phyloP scores from a whole-genome alignment of 2,113 vertebrate genomes.

The Narcine bancroftii region DNA sequence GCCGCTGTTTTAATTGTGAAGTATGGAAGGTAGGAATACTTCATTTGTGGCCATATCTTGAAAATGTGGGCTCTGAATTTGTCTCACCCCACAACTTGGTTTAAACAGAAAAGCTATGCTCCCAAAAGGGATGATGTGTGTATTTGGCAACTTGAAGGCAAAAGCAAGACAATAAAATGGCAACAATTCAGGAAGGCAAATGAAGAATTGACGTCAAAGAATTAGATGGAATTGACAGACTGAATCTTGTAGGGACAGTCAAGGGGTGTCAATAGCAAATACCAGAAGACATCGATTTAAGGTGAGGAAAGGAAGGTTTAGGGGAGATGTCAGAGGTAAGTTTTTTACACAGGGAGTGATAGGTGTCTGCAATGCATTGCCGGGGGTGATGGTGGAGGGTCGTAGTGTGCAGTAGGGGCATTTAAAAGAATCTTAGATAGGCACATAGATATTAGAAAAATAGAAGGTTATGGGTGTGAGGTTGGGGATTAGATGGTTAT shows the following conservation, averaged over 20 bases:
- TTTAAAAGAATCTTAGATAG: too few species aligned
- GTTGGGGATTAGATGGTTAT: too few species aligned
- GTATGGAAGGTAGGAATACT: slow-evolving; percentile 66
- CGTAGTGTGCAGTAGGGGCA: too few species aligned
- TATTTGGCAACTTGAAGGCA: not conserved
- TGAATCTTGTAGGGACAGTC: not conserved
- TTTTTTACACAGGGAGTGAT: too few species aligned
- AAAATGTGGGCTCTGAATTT: not conserved
- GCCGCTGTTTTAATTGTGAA: slow-evolving; percentile 74
- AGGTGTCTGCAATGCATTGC: too few species aligned
- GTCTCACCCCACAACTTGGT: not conserved
- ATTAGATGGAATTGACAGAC: not conserved
- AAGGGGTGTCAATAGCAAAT: too few species aligned
- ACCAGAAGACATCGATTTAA: too few species aligned
- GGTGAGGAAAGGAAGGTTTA: too few species aligned
- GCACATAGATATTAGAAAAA: too few species aligned
- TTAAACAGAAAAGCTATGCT: not conserved
- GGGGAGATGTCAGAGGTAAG: too few species aligned
- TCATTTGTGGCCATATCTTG: not conserved
- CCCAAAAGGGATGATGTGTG: not conserved
- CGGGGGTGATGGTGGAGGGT: too few species aligned
- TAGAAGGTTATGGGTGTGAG: too few species aligned
- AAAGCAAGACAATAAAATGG: not conserved
- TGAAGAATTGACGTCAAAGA: not conserved
- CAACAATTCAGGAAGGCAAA: not conserved